Conservation (phyloP, 2,797 vertebrate genomes). For the Selene dorsalis region DNA sequence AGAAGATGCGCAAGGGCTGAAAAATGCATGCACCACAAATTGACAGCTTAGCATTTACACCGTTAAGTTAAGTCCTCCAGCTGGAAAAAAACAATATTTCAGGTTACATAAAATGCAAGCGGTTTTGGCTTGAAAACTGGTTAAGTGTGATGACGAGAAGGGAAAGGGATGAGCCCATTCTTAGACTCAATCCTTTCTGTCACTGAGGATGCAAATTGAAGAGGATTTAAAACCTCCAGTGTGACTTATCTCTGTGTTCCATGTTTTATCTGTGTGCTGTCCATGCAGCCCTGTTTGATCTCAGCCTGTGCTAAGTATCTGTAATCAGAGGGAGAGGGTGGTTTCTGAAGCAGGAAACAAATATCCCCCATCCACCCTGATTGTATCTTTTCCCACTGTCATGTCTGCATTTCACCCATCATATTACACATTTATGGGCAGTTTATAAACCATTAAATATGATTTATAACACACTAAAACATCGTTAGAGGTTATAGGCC, state of each 20-base stretch:
- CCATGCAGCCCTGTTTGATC: conserved; percentile 54
- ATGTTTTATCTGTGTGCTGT: conserved; percentile 58
- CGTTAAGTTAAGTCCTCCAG: conserved; percentile 12
- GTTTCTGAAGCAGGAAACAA: conserved; percentile 48
- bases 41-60: conserved; percentile 42
- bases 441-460: background rate
- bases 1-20: conserved; percentile 28
- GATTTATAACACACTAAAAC: background rate
- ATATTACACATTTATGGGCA: background rate
- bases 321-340: conserved; percentile 45
- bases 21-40: conserved; percentile 24
- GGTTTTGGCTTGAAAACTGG: conserved; percentile 15
- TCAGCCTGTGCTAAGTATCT: conserved; percentile 53
- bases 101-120: conserved; percentile 14
- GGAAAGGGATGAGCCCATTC: conserved; percentile 40
- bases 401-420: background rate
- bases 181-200: conserved; percentile 38
- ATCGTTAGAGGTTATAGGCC: background rate
- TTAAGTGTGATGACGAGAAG: conserved; percentile 20
- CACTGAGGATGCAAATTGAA: conserved; percentile 56
- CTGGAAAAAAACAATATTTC: conserved; percentile 11
- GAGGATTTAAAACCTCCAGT: conserved; percentile 54
- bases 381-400: conserved; percentile 4
- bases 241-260: conserved; percentile 51
- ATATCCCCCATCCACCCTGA: conserved; percentile 40